Conservation (phyloP, 2,888 invertebrate species). For the Melinaea menophilus region DNA sequence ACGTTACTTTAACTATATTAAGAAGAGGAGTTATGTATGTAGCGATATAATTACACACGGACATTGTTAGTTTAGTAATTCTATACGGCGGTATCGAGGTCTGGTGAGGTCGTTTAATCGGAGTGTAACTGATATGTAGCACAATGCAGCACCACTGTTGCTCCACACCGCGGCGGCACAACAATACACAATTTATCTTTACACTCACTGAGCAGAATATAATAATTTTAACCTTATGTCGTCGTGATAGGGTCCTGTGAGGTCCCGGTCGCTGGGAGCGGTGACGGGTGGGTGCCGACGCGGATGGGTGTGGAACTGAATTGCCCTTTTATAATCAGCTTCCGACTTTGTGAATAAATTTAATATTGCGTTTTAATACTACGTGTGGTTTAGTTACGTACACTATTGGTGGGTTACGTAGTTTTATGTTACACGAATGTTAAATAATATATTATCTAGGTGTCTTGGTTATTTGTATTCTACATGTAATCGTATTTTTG, state of each 20-base stretch:
- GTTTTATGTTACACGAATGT: no score
- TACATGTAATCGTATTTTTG: no score
- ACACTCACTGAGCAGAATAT: background rate
- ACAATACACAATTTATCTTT: conserved; percentile 28
- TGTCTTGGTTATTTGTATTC: no score
- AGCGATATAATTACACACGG: background rate
- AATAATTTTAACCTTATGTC: conserved; percentile 23
- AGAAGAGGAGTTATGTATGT: background rate
- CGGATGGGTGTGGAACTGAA: conserved; percentile 28
- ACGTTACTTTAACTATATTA: background rate
- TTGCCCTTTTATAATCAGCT: conserved; percentile 27
- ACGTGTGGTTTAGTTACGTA: no score
- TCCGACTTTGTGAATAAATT: conserved; percentile 11
- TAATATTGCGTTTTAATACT: no score
- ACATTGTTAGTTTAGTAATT: conserved; percentile 16
- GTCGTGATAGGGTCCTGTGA: conserved; percentile 10
- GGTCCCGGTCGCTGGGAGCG: conserved; percentile 32
- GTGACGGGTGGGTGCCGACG: conserved; percentile 37
- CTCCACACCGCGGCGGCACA: conserved; percentile 37
- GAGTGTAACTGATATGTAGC: conserved; percentile 29
- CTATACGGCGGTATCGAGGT: conserved; percentile 19
- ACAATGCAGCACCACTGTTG: conserved; percentile 32
- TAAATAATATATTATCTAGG: no score
- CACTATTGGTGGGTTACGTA: no score
- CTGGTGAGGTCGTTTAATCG: conserved; percentile 25